Percentiles rank a stretch among this genome's conserved stretches.
phyloP scores from a whole-genome alignment of 2,113 vertebrate species.

The Anolis carolinensis region DNA sequence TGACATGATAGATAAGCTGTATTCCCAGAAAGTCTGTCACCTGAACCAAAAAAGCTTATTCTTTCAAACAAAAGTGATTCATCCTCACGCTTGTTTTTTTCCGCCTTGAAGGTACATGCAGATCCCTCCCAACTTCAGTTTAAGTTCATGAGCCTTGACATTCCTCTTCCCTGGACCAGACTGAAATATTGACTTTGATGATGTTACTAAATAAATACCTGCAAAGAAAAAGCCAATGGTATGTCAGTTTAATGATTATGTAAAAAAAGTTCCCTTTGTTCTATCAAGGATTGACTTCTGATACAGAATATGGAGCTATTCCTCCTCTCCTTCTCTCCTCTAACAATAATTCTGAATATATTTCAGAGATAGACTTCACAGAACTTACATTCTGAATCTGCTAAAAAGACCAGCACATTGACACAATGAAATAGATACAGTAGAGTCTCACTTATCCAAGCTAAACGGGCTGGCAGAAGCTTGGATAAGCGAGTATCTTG shows the following conservation, averaged over 20 bases:
- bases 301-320: not conserved
- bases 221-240: not conserved
- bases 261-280: not conserved
- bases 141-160: not conserved
- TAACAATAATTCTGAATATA: not conserved
- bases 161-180: not conserved
- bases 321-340: too few species aligned
- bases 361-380: not conserved
- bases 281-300: not conserved
- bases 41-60: not conserved
- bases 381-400: not conserved
- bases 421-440: not conserved
- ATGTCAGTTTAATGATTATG: not conserved
- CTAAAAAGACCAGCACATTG: not conserved
- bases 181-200: not conserved
- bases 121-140: not conserved
- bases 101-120: not conserved
- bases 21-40: conserved; percentile 19
- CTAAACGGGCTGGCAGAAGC: too few species aligned
- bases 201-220: not conserved
- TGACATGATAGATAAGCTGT: not conserved
- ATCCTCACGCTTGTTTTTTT: not conserved
- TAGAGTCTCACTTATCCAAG: too few species aligned
- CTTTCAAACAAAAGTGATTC: not conserved
- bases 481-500: too few species aligned